A percentile compares a stretch with the other conserved stretches of the same genome.
phyloP scores from a whole-genome alignment of 2,113 vertebrate genomes.

The Pogona vitticeps region DNA sequence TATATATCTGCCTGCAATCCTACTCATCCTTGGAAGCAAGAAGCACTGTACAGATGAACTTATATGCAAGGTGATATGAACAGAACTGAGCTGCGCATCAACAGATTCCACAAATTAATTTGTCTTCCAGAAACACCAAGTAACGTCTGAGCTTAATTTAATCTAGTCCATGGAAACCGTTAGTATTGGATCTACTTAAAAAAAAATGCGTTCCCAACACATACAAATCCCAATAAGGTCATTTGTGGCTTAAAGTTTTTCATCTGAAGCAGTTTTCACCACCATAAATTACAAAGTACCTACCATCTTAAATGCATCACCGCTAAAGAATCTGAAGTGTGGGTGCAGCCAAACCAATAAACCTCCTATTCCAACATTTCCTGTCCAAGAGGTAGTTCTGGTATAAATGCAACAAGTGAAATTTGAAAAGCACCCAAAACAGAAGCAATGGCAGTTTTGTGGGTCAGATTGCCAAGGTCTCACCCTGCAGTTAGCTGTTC shows the following conservation, averaged over 20 bases:
- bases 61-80: neutral
- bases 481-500: neutral
- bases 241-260: conserved; percentile 50
- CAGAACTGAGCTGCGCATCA: neutral
- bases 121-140: conserved; percentile 7
- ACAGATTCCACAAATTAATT: neutral
- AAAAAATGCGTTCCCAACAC: neutral
- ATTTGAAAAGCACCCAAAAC: neutral
- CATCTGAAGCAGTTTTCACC: conserved; percentile 28
- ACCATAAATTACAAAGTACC: conserved; percentile 56
- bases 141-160: neutral
- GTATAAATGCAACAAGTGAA: neutral
- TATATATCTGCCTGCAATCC: neutral
- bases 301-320: conserved; percentile 51
- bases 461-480: neutral
- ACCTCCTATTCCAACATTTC: neutral
- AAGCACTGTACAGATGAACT: neutral
- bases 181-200: conserved; percentile 37
- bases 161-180: conserved; percentile 49
- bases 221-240: conserved; percentile 58
- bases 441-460: neutral
- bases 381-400: neutral
- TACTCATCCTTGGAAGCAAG: neutral
- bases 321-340: conserved; percentile 31
- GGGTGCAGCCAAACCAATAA: conserved; percentile 34